Percentiles rank a stretch among this genome's conserved stretches.
phyloP scores from a whole-genome alignment of 2,888 invertebrate genomes.

The Lasioglossum villosulum region DNA sequence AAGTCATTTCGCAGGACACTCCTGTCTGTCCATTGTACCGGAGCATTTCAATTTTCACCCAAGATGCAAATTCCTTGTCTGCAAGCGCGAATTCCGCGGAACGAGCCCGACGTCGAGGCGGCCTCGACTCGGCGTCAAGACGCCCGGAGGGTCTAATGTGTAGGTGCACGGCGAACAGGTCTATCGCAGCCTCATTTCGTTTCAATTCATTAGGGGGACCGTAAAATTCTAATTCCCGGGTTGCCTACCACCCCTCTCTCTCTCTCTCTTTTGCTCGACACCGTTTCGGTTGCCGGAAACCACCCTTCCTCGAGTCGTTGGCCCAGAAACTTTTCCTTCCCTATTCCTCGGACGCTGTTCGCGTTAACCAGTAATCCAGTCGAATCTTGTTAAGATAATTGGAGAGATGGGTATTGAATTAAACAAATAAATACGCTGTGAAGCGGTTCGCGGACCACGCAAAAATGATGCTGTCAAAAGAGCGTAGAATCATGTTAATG shows the following conservation, averaged over 20 bases:
- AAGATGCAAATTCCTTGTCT: slow-evolving; percentile 79
- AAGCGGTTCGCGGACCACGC: not conserved
- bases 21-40: slow-evolving; percentile 76
- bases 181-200: slow-evolving; percentile 69
- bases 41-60: slow-evolving; percentile 80
- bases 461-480: not conserved
- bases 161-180: slow-evolving; percentile 59
- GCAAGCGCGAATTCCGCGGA: slow-evolving; percentile 51
- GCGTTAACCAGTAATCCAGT: slow-evolving; percentile 51
- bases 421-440: slow-evolving; percentile 25
- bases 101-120: slow-evolving; percentile 56
- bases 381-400: slow-evolving; percentile 54
- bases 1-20: slow-evolving; percentile 79
- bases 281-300: slow-evolving; percentile 58
- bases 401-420: slow-evolving; percentile 29
- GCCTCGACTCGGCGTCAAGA: slow-evolving; percentile 39
- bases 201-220: slow-evolving; percentile 73
- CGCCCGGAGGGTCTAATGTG: slow-evolving; percentile 59
- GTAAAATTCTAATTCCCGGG: slow-evolving; percentile 68
- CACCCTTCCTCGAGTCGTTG: slow-evolving; percentile 52
- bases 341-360: slow-evolving; percentile 16
- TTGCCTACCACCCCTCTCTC: slow-evolving; percentile 34
- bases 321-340: slow-evolving; percentile 60
- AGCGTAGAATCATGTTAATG: not conserved
- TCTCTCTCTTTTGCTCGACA: slow-evolving; percentile 52